Conservation (phyloP, 2,797 vertebrate genomes). For the Alauda arvensis region DNA sequence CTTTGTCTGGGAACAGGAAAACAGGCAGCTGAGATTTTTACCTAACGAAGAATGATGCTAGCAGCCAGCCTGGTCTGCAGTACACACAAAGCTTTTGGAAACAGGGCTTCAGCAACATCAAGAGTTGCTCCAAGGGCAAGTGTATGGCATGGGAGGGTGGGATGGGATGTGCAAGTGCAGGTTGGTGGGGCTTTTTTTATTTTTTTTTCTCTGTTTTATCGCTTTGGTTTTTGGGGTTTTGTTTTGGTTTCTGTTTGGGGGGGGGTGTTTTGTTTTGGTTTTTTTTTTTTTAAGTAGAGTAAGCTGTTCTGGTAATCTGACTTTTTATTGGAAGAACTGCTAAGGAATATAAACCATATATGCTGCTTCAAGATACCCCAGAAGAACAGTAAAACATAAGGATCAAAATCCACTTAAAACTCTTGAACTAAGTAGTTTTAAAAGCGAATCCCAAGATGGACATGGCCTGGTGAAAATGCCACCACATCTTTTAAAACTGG, state of each 20-base stretch:
- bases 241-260: background rate
- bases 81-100: background rate
- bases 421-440: background rate
- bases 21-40: background rate
- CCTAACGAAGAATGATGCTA: background rate
- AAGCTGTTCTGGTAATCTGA: background rate
- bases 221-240: too few relatives aligned
- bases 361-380: background rate
- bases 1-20: background rate
- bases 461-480: background rate
- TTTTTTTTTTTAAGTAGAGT: background rate
- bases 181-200: background rate
- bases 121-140: background rate
- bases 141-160: rapidly evolving
- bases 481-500: background rate
- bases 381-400: background rate
- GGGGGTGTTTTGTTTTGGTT: too few relatives aligned
- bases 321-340: background rate
- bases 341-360: background rate
- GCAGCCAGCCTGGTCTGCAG: background rate
- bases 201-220: too few relatives aligned
- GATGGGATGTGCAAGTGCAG: too few relatives aligned
- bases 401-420: background rate
- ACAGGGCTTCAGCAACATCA: background rate
- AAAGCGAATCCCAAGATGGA: background rate